These are phyloP conservation scores for Tyto alba DNA, from an alignment of 2,113 vertebrate species.

Conservation along the genomic window DNA sequence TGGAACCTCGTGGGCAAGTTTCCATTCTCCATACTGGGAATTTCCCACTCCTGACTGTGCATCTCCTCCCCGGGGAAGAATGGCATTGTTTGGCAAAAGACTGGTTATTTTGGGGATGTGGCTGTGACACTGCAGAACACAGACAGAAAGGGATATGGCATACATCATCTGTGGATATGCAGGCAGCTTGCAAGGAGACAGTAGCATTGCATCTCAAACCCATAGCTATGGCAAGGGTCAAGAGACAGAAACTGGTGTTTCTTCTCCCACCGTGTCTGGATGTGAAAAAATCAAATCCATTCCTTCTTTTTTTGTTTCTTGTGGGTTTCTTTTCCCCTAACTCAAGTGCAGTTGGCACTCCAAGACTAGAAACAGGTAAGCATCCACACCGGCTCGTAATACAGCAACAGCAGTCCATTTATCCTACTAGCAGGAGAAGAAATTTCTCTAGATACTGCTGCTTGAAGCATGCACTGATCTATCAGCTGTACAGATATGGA, in stretches of 20 bases:
- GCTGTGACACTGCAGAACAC: background rate
- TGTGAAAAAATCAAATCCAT: background rate
- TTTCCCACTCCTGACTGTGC: background rate
- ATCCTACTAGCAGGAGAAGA: background rate
- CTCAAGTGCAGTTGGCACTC: background rate
- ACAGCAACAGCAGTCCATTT: background rate
- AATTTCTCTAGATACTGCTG: background rate
- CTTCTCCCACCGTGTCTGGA: background rate
- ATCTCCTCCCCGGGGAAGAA: background rate
- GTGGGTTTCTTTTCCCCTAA: background rate
- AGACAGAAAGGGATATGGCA: background rate
- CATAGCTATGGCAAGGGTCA: background rate
- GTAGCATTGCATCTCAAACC: background rate
- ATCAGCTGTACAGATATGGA: slow-evolving; percentile 34
- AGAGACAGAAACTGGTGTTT: background rate
- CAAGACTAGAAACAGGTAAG: slow-evolving; percentile 48
- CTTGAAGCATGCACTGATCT: slow-evolving; percentile 32
- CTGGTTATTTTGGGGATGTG: background rate
- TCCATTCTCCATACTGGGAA: background rate
- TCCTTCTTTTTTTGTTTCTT: background rate
- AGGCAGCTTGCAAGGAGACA: background rate
- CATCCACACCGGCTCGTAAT: background rate
- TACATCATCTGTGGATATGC: background rate
- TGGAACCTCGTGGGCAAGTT: background rate
- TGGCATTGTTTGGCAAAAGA: background rate